Base-by-base conservation (phyloP, 2,113 vertebrate species). In the Sphaerodactylus townsendi region DNA sequence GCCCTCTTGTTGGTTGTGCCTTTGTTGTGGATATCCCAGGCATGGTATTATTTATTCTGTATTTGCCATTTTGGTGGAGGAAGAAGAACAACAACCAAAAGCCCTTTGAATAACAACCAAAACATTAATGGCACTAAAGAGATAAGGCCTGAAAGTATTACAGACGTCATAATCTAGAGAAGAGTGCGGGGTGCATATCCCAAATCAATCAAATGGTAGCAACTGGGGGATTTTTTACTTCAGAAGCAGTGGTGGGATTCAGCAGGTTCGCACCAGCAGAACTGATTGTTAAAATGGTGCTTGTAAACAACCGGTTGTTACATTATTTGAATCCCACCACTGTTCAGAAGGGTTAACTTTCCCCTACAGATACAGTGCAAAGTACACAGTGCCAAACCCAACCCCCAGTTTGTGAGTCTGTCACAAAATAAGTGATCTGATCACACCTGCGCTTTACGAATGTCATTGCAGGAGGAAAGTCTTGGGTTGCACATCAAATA, bases 401-500 rank as follows among this genome's bases (percentile, higher is more conserved):
- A 33, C 30, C 39, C 62, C 39, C 11, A 50, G 3, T 25, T 73
- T 33, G 15, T 41, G 13, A 71, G 25, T 30, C 41, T 41, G 25
- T 21, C 25, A 75, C 48, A 80, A 69, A 75, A 85, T 50, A 56
- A 11, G 48, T 78, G 7, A 87, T 84, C 84, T 80, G 44, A 35
- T 87, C 70, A 1, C 1, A 14, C 53, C 68, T 69, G 75, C 8
- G 5, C 1, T 30, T 92, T 39, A 69, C 4, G 76, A 82, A 79
- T 82, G 85, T 91, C 88, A 66, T 35, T 78, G 62, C 85, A 81
- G 37, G 89, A 77, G 84, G 87, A 92, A 72, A 83, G 90, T 73
- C 87, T 86, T 8, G 79, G 28, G 87, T 93, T 90, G 89, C 81
- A 81, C 89, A 84, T 82, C 90, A 94, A 92, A 78, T 88, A 73